phyloP scores from a whole-genome alignment of 2,797 vertebrate species.

The Brotula barbata region DNA sequence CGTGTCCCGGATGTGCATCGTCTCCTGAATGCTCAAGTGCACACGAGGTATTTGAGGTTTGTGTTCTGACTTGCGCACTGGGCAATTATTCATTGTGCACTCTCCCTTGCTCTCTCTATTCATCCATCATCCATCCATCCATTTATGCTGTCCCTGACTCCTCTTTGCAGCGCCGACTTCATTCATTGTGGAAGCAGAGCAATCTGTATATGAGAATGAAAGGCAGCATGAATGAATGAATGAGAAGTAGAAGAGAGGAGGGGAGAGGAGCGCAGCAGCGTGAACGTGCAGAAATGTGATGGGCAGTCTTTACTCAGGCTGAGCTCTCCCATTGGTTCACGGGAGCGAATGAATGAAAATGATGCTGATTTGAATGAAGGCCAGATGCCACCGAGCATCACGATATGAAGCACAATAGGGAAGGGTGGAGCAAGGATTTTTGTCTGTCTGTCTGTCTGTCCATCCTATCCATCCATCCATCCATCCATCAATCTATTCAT shows the following conservation, averaged over 20 bases:
- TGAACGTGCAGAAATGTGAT: not conserved
- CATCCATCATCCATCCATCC: not conserved
- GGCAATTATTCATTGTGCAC: not conserved
- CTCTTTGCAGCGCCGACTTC: constrained; percentile 22
- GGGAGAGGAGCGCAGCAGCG: not conserved
- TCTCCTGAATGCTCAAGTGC: constrained; percentile 4
- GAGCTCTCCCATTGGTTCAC: constrained; percentile 31
- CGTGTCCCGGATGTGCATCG: constrained; percentile 2
- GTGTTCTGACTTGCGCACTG: not conserved
- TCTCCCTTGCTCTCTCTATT: not conserved
- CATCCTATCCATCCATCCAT: not conserved
- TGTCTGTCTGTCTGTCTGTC: too few relatives aligned
- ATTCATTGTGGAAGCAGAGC: constrained; percentile 42
- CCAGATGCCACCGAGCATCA: constrained; percentile 39
- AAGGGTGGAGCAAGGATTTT: not conserved
- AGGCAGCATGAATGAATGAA: constrained; percentile 22
- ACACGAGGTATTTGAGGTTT: not conserved
- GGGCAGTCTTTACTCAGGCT: constrained; percentile 12
- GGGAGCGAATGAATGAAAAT: constrained; percentile 49
- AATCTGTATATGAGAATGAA: constrained; percentile 33
- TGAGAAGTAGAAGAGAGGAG: not conserved
- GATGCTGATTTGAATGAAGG: constrained; percentile 51
- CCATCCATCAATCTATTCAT: too few relatives aligned
- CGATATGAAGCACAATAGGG: constrained; percentile 11
- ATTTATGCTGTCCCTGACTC: not conserved